Evolutionary conservation across 2,797 vertebrate genomes (phyloP).

Genomic region (Pagetopsis macropterus): DNA sequence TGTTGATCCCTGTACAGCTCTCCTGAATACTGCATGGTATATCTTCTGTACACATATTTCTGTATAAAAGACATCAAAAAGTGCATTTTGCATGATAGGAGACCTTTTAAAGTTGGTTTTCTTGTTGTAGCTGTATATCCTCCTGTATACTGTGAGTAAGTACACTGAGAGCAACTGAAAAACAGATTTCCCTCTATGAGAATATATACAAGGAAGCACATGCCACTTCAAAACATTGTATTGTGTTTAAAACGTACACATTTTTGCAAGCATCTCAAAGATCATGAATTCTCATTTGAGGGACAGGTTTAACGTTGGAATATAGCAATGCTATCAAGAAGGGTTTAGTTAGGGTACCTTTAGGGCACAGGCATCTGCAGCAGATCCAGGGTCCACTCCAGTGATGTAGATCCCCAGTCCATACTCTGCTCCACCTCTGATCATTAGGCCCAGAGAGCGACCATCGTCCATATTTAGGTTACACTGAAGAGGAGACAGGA

Average conservation of each 20-base stretch:
- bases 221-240: too few relatives aligned
- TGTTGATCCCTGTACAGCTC: too few relatives aligned
- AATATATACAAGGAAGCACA: too few relatives aligned
- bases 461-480: constrained; percentile 91
- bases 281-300: background rate
- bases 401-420: constrained; percentile 95
- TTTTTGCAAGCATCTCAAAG: constrained; percentile 1
- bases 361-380: constrained; percentile 89
- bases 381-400: constrained; percentile 91
- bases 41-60: too few relatives aligned
- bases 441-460: constrained; percentile 92
- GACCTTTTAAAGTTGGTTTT: too few relatives aligned
- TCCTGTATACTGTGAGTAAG: too few relatives aligned
- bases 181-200: too few relatives aligned
- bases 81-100: too few relatives aligned
- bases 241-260: background rate
- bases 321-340: background rate
- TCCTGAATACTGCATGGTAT: too few relatives aligned
- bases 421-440: constrained; percentile 93
- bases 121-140: too few relatives aligned
- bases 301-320: background rate
- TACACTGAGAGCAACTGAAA: too few relatives aligned
- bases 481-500: constrained; percentile 79
- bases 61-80: too few relatives aligned
- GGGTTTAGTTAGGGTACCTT: constrained; percentile 82